Evolutionary conservation across 2,113 vertebrate genomes (phyloP).

Genomic region (Amphiprion ocellaris): DNA sequence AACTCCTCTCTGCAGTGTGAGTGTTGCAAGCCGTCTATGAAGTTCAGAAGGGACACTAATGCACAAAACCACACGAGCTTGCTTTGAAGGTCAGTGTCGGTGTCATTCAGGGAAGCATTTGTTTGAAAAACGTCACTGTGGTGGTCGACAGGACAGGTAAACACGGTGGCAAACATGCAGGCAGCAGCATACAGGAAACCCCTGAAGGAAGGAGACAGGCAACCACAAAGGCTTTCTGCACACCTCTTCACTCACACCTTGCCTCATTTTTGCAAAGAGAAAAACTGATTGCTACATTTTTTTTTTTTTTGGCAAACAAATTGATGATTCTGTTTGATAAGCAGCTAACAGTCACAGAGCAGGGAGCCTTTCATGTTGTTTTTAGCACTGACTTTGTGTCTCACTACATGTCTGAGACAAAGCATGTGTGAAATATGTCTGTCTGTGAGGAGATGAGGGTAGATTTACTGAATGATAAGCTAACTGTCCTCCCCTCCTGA

Average conservation of each 20-base stretch:
- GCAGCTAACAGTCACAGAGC: neutral
- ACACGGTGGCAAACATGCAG: conserved; percentile 55
- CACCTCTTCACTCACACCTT: conserved; percentile 74
- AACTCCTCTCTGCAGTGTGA: neutral
- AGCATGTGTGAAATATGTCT: no score
- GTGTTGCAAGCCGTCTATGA: neutral
- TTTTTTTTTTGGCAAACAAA: conserved; percentile 19
- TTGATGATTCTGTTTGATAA: neutral
- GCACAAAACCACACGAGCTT: neutral
- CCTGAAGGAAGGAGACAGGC: conserved; percentile 60
- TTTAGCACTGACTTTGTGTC: neutral
- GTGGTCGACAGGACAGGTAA: conserved; percentile 77
- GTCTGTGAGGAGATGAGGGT: neutral
- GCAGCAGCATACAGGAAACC: conserved; percentile 77
- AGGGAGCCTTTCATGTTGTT: neutral
- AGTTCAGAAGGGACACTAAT: neutral
- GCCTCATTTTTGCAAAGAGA: conserved; percentile 54
- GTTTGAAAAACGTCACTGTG: conserved; percentile 42
- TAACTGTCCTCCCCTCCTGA: neutral
- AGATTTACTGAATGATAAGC: conserved; percentile 5
- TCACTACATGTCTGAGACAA: neutral
- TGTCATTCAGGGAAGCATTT: conserved; percentile 22
- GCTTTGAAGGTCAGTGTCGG: conserved; percentile 33
- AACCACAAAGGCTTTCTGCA: conserved; percentile 69
- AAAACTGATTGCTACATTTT: conserved; percentile 54